These are phyloP conservation scores for Agrilus mali DNA, from an alignment of 2,888 invertebrate genomes.

Conservation along the genomic window DNA sequence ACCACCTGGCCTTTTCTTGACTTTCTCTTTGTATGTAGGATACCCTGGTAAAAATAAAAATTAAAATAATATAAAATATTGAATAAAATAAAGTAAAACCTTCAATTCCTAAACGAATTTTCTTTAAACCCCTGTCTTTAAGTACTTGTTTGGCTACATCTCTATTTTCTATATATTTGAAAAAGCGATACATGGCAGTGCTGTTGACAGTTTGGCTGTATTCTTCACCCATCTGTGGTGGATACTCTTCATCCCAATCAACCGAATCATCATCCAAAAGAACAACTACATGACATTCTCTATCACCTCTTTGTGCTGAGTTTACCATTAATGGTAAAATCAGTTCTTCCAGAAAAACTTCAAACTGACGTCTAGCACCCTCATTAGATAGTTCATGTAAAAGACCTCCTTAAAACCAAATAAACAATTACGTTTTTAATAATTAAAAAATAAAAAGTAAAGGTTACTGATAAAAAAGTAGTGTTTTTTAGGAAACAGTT, in stretches of 20 bases:
- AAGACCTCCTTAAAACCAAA: constrained; percentile 54
- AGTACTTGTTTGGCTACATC: constrained; percentile 99
- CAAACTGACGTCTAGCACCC: constrained; percentile 96
- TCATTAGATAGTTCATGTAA: constrained; percentile 98
- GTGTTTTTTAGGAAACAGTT: too few relatives aligned
- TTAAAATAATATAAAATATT: too few relatives aligned
- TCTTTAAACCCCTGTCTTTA: constrained; percentile 96
- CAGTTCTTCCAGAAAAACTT: constrained; percentile 86
- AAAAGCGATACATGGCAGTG: constrained; percentile 93
- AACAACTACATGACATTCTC: constrained; percentile 96
- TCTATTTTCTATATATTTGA: constrained; percentile 98
- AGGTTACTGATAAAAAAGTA: too few relatives aligned
- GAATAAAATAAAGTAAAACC: constrained; percentile 29
- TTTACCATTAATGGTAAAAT: constrained; percentile 95
- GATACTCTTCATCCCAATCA: constrained; percentile 99
- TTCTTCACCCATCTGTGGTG: constrained; percentile 99
- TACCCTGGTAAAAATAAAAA: constrained; percentile 36
- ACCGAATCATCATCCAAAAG: constrained; percentile 88
- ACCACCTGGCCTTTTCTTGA: constrained; percentile 89
- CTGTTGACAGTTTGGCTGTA: constrained; percentile 95
- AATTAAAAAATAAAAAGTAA: too few relatives aligned
- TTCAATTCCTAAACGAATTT: constrained; percentile 96
- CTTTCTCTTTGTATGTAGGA: constrained; percentile 98
- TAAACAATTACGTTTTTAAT: not conserved
- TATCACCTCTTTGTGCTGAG: constrained; percentile 84